Evolutionary conservation across 2,888 invertebrate species (phyloP).

Genomic region (Cheilosia variabilis): DNA sequence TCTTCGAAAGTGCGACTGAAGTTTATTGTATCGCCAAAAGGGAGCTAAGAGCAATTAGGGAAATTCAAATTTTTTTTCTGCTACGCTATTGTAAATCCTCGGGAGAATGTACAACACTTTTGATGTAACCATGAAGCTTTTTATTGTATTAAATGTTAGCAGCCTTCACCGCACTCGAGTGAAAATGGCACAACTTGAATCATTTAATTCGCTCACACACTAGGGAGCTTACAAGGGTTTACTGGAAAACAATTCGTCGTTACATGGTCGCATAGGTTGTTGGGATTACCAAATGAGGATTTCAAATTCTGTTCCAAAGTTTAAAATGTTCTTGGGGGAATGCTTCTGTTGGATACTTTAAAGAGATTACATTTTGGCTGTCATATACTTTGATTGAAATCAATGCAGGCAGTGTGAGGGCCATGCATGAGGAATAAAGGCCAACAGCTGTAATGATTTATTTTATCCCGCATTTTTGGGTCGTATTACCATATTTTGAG

Average conservation of each 20-base stretch:
- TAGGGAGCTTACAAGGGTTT: conserved; percentile 3
- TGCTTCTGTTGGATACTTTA: neutral
- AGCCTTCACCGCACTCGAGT: neutral
- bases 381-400: neutral
- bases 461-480: neutral
- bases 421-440: neutral
- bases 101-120: neutral
- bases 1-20: neutral
- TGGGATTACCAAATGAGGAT: conserved; percentile 18
- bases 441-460: conserved; percentile 13
- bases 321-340: conserved; percentile 8
- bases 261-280: neutral
- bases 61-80: conserved; percentile 2
- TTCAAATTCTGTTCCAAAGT: conserved; percentile 35
- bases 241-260: conserved; percentile 5
- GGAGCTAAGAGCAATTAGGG: neutral
- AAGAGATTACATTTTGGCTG: neutral
- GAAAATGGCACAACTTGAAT: conserved; percentile 22
- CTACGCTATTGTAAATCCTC: conserved; percentile 6
- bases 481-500: conserved; percentile 11
- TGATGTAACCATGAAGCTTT: neutral
- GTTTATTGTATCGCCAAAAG: neutral
- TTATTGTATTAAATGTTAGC: neutral
- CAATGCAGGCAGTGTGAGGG: neutral
- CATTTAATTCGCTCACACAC: conserved; percentile 33